phyloP scores from a whole-genome alignment of 2,113 vertebrate species.

The Eulemur rufifrons region DNA sequence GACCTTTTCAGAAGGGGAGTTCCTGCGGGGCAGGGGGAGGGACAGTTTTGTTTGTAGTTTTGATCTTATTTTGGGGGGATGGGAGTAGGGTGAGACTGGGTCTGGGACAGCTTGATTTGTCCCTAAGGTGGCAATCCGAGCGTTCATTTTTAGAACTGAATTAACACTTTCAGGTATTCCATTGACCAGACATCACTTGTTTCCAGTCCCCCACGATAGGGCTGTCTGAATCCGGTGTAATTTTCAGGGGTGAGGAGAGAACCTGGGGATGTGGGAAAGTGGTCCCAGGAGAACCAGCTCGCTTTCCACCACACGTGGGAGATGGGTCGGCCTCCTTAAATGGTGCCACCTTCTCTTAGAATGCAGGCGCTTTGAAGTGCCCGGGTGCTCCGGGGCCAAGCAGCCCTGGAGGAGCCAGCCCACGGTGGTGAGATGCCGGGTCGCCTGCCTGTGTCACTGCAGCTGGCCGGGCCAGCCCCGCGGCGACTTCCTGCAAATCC shows the following conservation, averaged over 20 bases:
- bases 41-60: not conserved
- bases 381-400: not conserved
- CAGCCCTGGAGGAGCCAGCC: not conserved
- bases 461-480: accelerated
- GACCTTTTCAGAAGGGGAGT: not conserved
- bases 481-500: not conserved
- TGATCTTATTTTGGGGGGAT: not conserved
- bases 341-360: not conserved
- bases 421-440: too few species aligned
- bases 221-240: accelerated
- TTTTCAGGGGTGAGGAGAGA: not conserved
- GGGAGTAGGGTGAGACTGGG: not conserved
- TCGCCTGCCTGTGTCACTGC: not conserved
- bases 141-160: not conserved
- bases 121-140: not conserved
- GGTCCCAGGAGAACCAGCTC: accelerated
- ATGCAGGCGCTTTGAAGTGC: accelerated
- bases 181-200: not conserved
- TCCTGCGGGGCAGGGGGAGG: not conserved
- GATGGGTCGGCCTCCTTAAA: not conserved
- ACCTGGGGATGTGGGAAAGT: not conserved
- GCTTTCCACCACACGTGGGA: accelerated
- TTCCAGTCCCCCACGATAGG: not conserved
- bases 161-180: not conserved
- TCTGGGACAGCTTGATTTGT: not conserved